Evolutionary conservation across 2,113 vertebrate species (phyloP).

Genomic region (Genyomyrus donnyi): DNA sequence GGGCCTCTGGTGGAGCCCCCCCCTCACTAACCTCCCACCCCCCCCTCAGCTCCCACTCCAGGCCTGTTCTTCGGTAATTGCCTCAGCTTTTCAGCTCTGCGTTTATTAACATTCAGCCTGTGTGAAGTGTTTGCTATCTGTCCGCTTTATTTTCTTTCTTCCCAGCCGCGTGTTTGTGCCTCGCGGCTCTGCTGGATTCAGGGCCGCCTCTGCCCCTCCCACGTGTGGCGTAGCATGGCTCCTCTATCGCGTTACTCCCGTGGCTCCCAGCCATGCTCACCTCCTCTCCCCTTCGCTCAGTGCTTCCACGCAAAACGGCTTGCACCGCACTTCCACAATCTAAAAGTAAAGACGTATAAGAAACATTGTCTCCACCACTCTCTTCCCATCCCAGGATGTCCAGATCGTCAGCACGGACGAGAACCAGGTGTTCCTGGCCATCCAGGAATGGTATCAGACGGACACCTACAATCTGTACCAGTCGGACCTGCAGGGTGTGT

Average conservation of each 20-base stretch:
- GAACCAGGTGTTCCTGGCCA: slow-evolving; percentile 86
- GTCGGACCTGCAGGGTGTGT: slow-evolving; percentile 78
- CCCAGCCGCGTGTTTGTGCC: not conserved
- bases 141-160: not conserved
- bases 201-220: not conserved
- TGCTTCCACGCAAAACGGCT: not conserved
- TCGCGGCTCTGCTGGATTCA: not conserved
- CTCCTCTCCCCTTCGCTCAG: not conserved
- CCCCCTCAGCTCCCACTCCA: not conserved
- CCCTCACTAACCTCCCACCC: too few species aligned
- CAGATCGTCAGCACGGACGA: slow-evolving; percentile 92
- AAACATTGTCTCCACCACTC: not conserved
- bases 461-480: slow-evolving; percentile 95
- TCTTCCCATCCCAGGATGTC: slow-evolving; percentile 69
- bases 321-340: not conserved
- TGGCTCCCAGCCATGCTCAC: not conserved
- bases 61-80: not conserved
- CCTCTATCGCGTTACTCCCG: not conserved
- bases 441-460: slow-evolving; percentile 91
- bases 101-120: slow-evolving; percentile 8
- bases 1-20: too few species aligned
- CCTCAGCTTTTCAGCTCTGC: not conserved
- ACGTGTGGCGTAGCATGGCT: not conserved
- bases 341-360: not conserved
- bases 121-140: not conserved